These are phyloP conservation scores for Acronicta psi DNA, from an alignment of 2,888 invertebrate species.

Conservation along the genomic window DNA sequence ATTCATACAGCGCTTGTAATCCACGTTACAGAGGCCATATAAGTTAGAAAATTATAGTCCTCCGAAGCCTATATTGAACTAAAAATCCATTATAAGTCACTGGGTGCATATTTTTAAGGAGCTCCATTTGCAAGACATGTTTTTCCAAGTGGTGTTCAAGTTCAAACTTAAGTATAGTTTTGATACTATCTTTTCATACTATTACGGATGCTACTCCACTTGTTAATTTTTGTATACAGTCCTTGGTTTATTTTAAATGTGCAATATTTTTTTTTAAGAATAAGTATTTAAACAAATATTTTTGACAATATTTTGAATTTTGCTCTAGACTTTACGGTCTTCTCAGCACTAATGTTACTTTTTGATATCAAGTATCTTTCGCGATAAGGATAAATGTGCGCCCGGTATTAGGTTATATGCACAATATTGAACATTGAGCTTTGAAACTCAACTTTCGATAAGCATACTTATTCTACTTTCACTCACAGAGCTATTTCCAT, in stretches of 20 bases:
- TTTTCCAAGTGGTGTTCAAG: too few species aligned
- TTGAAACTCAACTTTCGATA: constrained; percentile 23
- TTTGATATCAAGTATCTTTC: neutral
- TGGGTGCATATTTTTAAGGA: constrained; percentile 29
- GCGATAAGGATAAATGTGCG: constrained; percentile 25
- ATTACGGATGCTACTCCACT: too few species aligned
- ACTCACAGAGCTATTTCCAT: neutral
- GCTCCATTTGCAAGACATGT: neutral
- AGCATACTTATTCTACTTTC: constrained; percentile 14
- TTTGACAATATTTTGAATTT: neutral
- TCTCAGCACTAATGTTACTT: neutral
- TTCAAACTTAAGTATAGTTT: neutral
- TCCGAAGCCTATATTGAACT: constrained; percentile 44
- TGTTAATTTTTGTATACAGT: too few species aligned
- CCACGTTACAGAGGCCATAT: constrained; percentile 60
- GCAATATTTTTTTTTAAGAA: too few species aligned
- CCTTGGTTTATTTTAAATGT: too few species aligned
- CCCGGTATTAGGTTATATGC: constrained; percentile 14
- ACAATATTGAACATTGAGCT: constrained; percentile 17
- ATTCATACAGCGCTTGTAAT: constrained; percentile 61
- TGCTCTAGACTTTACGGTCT: too few species aligned
- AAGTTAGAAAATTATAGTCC: constrained; percentile 57
- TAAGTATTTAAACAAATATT: neutral
- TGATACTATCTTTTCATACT: neutral
- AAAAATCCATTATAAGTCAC: constrained; percentile 2